These are phyloP conservation scores for Phodopus roborovskii DNA, from an alignment of 2,113 vertebrate species.

Conservation along the genomic window DNA sequence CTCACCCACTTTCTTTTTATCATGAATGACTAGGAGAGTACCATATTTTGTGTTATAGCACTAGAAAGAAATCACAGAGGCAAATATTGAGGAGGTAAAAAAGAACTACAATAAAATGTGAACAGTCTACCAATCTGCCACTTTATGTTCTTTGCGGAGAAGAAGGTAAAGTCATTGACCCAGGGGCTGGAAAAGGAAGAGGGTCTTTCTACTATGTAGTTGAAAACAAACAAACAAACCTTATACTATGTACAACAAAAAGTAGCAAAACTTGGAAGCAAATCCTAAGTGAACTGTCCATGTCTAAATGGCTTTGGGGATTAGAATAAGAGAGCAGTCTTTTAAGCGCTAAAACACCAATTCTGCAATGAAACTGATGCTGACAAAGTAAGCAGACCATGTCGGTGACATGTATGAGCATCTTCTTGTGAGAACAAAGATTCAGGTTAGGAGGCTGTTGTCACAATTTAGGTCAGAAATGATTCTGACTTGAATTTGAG, in stretches of 20 bases:
- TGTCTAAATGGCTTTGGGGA: neutral
- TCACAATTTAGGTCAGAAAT: neutral
- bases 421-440: neutral
- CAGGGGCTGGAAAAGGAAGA: neutral
- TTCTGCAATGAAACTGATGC: neutral
- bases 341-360: neutral
- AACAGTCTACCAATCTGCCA: neutral
- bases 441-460: neutral
- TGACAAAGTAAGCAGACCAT: neutral
- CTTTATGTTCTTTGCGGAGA: slow-evolving; percentile 39
- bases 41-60: neutral
- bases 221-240: neutral
- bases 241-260: neutral
- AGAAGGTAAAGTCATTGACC: neutral
- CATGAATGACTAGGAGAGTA: neutral
- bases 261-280: neutral
- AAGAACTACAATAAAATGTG: neutral
- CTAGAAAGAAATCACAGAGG: neutral
- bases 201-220: neutral
- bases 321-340: neutral
- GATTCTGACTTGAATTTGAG: neutral
- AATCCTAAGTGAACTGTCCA: neutral
- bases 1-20: neutral
- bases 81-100: neutral
- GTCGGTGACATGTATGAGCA: neutral